These are phyloP conservation scores for Spea multiplicata DNA, from an alignment of 2,113 vertebrate species.

Conservation along the genomic window DNA sequence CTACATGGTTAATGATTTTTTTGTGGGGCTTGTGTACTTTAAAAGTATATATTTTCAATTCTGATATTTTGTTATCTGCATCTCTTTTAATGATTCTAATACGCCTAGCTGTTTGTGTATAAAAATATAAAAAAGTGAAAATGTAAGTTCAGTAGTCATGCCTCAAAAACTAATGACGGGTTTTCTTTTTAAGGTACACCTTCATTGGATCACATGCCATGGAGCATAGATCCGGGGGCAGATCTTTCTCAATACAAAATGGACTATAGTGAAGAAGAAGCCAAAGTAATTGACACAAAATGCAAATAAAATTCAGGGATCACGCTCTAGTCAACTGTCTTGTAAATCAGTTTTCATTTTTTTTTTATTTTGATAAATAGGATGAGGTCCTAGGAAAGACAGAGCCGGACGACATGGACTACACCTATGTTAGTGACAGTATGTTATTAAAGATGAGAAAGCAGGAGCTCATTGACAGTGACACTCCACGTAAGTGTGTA, in stretches of 20 bases:
- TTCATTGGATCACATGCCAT: constrained; percentile 73
- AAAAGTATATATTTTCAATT: no score
- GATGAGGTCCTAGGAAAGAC: constrained; percentile 56
- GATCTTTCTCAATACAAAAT: constrained; percentile 79
- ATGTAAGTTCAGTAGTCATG: no score
- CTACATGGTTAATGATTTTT: neutral
- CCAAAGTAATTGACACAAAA: constrained; percentile 63
- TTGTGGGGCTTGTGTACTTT: no score
- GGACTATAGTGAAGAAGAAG: constrained; percentile 65
- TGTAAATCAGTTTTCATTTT: neutral
- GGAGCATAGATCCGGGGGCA: constrained; percentile 88
- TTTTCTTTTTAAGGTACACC: constrained; percentile 54
- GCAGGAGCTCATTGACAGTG: constrained; percentile 55
- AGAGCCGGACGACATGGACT: constrained; percentile 75
- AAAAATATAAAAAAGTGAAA: no score
- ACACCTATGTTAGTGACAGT: constrained; percentile 87
- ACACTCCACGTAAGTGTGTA: constrained; percentile 59
- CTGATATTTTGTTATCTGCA: no score
- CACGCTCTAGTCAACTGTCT: neutral
- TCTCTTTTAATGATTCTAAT: no score
- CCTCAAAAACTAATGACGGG: constrained; percentile 1
- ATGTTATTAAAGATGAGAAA: constrained; percentile 70
- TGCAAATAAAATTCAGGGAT: constrained; percentile 10
- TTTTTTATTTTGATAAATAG: constrained; percentile 50
- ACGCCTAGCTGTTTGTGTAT: no score